Base-by-base conservation (phyloP, 2,113 vertebrate species). In the Heterochromis multidens region DNA sequence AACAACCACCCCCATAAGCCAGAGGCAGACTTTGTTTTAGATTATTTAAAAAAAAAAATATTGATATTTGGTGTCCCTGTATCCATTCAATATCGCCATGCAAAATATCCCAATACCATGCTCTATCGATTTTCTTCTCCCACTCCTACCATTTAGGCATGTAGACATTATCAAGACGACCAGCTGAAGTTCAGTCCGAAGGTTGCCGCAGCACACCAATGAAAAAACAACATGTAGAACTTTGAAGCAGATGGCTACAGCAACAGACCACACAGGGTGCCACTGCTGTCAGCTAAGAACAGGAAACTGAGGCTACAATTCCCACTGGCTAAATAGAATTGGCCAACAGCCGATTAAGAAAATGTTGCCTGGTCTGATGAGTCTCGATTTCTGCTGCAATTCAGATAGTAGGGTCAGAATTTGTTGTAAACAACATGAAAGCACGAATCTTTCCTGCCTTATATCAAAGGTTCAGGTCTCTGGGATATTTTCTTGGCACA, bases 401-500 rank as follows among this genome's bases (percentile, higher is more conserved):
- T n/a, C n/a, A n/a, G n/a, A n/a, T n/a, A n/a, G n/a, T 11, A 61
- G 16, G 59, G 27, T 31, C 59, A 19, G 27, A 61, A 61, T 61
- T 33, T 33, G 17, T 29, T 33, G 17, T 33, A 33, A 62, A 62
- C 0, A 61, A 29, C 60, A 33, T 62, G 5, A 62, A 33, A 33
- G 29, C 0, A 62, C 10, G 29, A 17, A 33, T 62, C 60, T 4
- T 11, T 33, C 33, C 60, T 33, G 8, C 3, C 60, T 62, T 0
- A 2, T 62, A 33, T 33, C 60, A 62, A 33, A 8, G 0, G 29
- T 62, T 62, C 33, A 62, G 29, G 29, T 9, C 29, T 62, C 16
- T 31, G 29, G 60, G 60, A 33, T 33, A 62, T 62, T 62, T 62
- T 62, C 59, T 61, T 61, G 29, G 9, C 29, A 61, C 19, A 16